Evolutionary conservation across 2,888 invertebrate species (phyloP).

Genomic region (Itoplectis maculator): DNA sequence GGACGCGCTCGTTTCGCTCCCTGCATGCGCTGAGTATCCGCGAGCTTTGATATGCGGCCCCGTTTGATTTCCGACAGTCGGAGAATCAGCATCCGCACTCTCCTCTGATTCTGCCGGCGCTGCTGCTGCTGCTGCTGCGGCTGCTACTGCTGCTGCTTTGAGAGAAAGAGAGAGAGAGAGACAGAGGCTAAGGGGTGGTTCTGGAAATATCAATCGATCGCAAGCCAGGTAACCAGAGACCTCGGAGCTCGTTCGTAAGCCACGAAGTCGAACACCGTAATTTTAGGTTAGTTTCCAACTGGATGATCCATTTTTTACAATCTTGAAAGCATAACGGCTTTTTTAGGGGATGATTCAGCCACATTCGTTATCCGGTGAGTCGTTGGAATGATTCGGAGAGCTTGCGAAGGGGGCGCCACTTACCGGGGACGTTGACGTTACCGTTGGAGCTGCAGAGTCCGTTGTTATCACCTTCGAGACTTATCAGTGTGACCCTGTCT

Average conservation of each 20-base stretch:
- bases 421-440: background rate
- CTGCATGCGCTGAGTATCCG: slow-evolving; percentile 3
- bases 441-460: background rate
- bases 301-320: background rate
- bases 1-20: slow-evolving; percentile 1
- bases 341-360: background rate
- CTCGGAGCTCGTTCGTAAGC: background rate
- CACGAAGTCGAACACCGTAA: background rate
- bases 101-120: background rate
- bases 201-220: slow-evolving; percentile 57
- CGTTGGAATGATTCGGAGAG: background rate
- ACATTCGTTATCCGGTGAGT: slow-evolving; percentile 38
- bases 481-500: no score
- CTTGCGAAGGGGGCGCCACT: slow-evolving; percentile 45
- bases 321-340: background rate
- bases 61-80: slow-evolving; percentile 45
- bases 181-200: slow-evolving; percentile 5
- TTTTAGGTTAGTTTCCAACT: background rate
- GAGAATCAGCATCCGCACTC: slow-evolving; percentile 38
- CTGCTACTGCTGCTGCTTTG: slow-evolving; percentile 19
- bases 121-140: slow-evolving; percentile 18
- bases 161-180: no score
- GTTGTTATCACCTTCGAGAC: no score
- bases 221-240: background rate
- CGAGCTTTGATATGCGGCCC: slow-evolving; percentile 42